Evolutionary conservation across 2,888 invertebrate genomes (phyloP).

Genomic region (Eurytoma adleriae): DNA sequence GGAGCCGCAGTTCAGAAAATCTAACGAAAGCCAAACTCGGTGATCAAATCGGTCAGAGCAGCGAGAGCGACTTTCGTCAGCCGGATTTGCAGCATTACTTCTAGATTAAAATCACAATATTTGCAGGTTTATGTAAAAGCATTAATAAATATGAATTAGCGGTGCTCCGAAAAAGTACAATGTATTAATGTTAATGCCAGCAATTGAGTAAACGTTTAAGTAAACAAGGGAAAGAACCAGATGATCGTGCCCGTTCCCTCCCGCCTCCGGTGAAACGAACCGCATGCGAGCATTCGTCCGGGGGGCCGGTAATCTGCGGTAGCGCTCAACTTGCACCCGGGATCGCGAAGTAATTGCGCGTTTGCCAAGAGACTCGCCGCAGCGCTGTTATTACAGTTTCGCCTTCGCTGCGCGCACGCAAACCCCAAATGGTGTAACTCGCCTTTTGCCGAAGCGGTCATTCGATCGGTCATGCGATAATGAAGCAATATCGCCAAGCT

Average conservation of each 20-base stretch:
- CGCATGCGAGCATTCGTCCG: conserved; percentile 58
- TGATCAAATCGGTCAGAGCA: not conserved
- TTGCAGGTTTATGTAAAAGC: not conserved
- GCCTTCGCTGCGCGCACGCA: conserved; percentile 60
- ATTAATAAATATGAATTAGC: conserved; percentile 7
- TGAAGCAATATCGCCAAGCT: conserved; percentile 32
- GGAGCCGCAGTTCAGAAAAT: conserved; percentile 10
- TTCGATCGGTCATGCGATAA: conserved; percentile 45
- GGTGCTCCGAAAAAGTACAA: not conserved
- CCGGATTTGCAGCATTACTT: conserved; percentile 1
- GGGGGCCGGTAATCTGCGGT: conserved; percentile 61
- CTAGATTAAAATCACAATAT: not conserved
- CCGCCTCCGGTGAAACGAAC: conserved; percentile 32
- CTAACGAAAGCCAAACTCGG: not conserved
- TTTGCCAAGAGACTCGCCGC: conserved; percentile 64
- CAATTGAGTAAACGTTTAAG: conserved; percentile 33
- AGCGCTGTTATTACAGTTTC: conserved; percentile 69
- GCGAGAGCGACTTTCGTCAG: not conserved
- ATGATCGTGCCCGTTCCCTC: conserved; percentile 4
- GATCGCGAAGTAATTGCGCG: conserved; percentile 67
- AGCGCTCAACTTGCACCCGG: conserved; percentile 61
- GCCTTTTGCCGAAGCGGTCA: conserved; percentile 32
- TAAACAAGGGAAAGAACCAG: conserved; percentile 17
- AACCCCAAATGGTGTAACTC: conserved; percentile 52
- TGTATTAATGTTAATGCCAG: not conserved